phyloP scores from a whole-genome alignment of 2,113 vertebrate species.

The Centropus bengalensis region DNA sequence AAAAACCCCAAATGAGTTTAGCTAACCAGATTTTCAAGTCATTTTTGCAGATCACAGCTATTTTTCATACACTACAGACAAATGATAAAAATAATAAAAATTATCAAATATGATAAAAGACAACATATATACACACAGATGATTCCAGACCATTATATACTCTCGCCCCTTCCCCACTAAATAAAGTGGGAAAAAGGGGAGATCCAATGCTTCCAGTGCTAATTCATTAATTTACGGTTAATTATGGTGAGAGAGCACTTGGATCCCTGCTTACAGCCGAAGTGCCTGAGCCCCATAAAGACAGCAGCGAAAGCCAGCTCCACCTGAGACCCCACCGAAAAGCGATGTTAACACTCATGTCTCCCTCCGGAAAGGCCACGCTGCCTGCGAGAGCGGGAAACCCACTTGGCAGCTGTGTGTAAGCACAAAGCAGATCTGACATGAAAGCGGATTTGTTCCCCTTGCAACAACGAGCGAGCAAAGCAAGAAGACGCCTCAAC shows the following conservation, averaged over 20 bases:
- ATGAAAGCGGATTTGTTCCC: neutral
- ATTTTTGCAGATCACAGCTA: neutral
- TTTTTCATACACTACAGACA: neutral
- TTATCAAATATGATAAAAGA: neutral
- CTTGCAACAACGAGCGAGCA: too few relatives aligned
- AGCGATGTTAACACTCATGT: neutral
- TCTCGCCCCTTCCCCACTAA: neutral
- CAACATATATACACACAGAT: neutral
- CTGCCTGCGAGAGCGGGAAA: neutral
- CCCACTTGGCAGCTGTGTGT: accelerated
- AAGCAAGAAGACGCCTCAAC: neutral
- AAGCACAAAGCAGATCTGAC: neutral
- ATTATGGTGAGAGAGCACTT: neutral
- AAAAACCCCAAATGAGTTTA: neutral
- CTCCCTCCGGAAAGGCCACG: neutral
- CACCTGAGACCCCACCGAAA: neutral
- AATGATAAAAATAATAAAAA: neutral
- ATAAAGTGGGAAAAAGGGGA: neutral
- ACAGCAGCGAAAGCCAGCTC: neutral
- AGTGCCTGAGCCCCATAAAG: neutral
- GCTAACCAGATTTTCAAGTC: neutral
- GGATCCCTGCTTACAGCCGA: neutral
- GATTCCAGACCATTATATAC: neutral
- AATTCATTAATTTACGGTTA: neutral
- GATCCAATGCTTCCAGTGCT: neutral